Base-by-base conservation (phyloP, 2,888 invertebrate species). In the Melinopterus prodromus region DNA sequence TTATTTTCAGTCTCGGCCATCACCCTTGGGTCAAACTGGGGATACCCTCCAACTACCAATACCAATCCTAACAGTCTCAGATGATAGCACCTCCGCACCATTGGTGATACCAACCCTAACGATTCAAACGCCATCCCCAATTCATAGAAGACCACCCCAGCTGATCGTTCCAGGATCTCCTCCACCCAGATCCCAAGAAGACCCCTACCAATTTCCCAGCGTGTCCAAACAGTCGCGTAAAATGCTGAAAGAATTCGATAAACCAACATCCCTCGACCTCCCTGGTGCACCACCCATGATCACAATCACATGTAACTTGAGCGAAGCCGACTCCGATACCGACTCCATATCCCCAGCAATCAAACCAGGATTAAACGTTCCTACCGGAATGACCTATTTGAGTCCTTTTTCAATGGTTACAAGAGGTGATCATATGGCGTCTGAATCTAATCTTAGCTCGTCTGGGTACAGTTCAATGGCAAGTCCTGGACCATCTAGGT, bases 381-480 rank as follows among this genome's bases (percentile, higher is more conserved):
- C 91, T 90, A 87, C 88, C 14, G 90, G 91, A 71, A 94, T 95
- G 94, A 93, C 94, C 84, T 95, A 95, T 86, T 88, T 96, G 15
- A 95, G 95, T 87, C 96, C 96, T 0, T 95, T 95, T 87, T 93
- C 94, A 0, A 94, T 95, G 92, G 93, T 93, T 72, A 92, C 92
- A 0, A 90, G 94, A 83, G 93, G 93, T 14, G 95, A 95, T 85
- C 91, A 95, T 83, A 95, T 94, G 1, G 94, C 95, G 14, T 96
- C 96, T 0, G 95, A 96, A 89, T 95, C 95, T 2, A 96, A 96
- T 88, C 90, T 96, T 70, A 95, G 95, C 82, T 95, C 96, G 7
- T 96, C 95, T 0, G 96, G 96, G 7, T 96, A 96, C 87, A 95
- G 95, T 83, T 96, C 95, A 2, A 95, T 96, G 94, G 95, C 96